Percentiles rank a stretch among this genome's conserved stretches.
Evolutionary conservation across 2,888 invertebrate genomes (phyloP).

Genomic region (Oegoconia quadripuncta): DNA sequence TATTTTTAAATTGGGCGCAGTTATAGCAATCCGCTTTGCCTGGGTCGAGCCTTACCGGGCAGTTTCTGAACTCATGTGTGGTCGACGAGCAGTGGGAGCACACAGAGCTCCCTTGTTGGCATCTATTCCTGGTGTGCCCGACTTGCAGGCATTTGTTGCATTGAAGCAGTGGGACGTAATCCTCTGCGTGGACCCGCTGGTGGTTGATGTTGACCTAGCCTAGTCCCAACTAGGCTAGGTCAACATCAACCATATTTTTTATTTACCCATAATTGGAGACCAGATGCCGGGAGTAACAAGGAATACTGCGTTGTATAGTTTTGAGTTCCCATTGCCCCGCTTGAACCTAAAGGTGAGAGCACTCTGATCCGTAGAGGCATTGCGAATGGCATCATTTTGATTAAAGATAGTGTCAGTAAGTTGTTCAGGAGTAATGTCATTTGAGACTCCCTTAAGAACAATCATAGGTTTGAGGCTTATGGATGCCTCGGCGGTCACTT

Average conservation of each 20-base stretch:
- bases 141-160: constrained; percentile 19
- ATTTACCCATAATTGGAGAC: not conserved
- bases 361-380: not conserved
- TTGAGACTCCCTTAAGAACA: constrained; percentile 11
- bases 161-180: constrained; percentile 17
- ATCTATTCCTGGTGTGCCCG: constrained; percentile 16
- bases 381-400: constrained; percentile 1
- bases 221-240: too few relatives aligned
- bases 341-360: not conserved
- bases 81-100: constrained; percentile 18
- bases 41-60: constrained; percentile 4
- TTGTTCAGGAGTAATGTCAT: not conserved
- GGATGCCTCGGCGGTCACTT: constrained; percentile 5
- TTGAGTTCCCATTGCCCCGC: not conserved
- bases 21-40: constrained; percentile 12
- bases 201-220: constrained; percentile 13
- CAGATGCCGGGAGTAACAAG: constrained; percentile 3
- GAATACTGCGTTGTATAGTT: constrained; percentile 13
- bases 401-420: not conserved
- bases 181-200: constrained; percentile 9
- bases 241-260: too few relatives aligned
- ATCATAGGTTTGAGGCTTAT: constrained; percentile 12
- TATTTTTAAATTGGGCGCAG: constrained; percentile 7
- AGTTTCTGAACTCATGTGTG: constrained; percentile 5
- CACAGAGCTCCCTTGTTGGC: not conserved